These are phyloP conservation scores for Helleia helle DNA, from an alignment of 2,888 invertebrate genomes.

Conservation along the genomic window DNA sequence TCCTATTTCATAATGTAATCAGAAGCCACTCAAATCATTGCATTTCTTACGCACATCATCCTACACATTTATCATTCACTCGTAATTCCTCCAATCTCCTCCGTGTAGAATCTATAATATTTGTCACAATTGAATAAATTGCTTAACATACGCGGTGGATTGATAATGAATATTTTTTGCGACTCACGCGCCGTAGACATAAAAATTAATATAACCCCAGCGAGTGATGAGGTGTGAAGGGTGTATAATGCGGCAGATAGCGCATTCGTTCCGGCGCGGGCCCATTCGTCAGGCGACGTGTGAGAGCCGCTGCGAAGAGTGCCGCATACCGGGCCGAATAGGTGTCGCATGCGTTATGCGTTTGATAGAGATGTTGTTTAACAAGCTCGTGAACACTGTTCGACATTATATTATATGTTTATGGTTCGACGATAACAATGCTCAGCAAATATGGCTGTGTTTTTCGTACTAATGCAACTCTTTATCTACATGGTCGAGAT, in stretches of 20 bases:
- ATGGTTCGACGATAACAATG: too few species aligned
- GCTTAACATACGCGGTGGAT: constrained; percentile 17
- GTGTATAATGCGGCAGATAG: constrained; percentile 16
- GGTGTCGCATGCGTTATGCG: too few species aligned
- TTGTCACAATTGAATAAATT: constrained; percentile 9
- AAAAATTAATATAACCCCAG: constrained; percentile 15
- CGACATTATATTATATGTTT: too few species aligned
- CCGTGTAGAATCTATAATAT: constrained; percentile 8
- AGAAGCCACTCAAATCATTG: too few species aligned
- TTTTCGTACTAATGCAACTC: too few species aligned
- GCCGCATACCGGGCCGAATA: too few species aligned
- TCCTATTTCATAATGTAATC: too few species aligned
- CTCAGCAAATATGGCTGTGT: too few species aligned
- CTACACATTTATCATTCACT: constrained; percentile 1
- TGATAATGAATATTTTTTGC: constrained; percentile 12
- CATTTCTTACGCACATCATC: not conserved
- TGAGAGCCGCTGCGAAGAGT: constrained; percentile 24
- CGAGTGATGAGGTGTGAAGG: constrained; percentile 20
- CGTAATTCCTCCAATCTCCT: constrained; percentile 25
- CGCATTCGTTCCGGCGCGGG: constrained; percentile 28
- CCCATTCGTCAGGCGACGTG: constrained; percentile 48
- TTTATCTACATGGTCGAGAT: too few species aligned
- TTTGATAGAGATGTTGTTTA: too few species aligned
- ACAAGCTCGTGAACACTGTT: too few species aligned
- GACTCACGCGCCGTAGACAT: constrained; percentile 11